Evolutionary conservation across 1,140 invertebrate genomes (phyloP).

Genomic region (Spodoptera frugiperda): DNA sequence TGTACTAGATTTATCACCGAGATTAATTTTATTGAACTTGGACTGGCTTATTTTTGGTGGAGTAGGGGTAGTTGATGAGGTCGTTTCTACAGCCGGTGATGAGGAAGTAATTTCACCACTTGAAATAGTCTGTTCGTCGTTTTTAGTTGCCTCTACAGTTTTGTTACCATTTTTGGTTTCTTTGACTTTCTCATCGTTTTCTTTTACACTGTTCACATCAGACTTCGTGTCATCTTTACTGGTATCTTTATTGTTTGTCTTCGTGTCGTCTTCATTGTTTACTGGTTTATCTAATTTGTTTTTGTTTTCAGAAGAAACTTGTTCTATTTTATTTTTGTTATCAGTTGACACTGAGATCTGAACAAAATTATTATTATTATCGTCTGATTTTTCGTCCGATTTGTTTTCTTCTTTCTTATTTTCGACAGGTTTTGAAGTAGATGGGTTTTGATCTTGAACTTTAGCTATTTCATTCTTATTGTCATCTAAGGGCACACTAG

Average conservation of each 20-base stretch:
- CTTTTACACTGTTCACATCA: too few relatives aligned
- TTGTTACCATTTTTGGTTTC: conserved; percentile 43
- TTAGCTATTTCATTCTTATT: conserved; percentile 3
- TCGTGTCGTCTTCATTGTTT: neutral
- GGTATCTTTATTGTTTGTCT: too few relatives aligned
- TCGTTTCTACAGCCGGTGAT: conserved; percentile 13
- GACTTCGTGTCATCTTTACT: too few relatives aligned
- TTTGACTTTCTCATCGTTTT: neutral
- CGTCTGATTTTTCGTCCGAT: neutral
- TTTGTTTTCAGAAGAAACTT: neutral
- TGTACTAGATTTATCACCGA: conserved; percentile 30
- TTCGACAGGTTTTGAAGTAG: neutral
- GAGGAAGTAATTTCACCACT: conserved; percentile 26
- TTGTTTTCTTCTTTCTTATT: conserved; percentile 7
- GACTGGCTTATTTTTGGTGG: conserved; percentile 13
- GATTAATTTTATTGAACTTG: conserved; percentile 39
- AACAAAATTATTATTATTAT: conserved; percentile 39
- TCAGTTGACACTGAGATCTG: conserved; percentile 46
- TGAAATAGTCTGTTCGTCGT: conserved; percentile 27
- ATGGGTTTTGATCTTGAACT: neutral
- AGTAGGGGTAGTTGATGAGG: neutral
- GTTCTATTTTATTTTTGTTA: conserved; percentile 8
- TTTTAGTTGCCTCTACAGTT: conserved; percentile 13
- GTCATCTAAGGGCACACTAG: neutral
- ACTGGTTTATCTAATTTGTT: neutral